Evolutionary conservation across 2,888 invertebrate species (phyloP).

Genomic region (Dusona sp.): DNA sequence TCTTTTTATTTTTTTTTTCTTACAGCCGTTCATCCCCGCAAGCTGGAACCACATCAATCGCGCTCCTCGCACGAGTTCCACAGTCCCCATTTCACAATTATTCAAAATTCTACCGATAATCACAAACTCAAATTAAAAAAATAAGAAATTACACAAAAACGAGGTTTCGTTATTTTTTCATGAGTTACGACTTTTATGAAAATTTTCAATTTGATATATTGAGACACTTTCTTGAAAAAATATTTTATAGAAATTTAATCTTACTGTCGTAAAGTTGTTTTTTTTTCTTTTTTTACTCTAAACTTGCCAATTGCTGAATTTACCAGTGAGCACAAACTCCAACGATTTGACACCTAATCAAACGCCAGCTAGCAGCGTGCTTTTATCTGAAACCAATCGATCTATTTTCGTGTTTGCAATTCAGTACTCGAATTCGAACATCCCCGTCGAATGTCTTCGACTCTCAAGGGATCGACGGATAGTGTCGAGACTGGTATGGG

Average conservation of each 20-base stretch:
- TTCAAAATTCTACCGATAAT: neutral
- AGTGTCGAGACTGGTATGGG: conserved; percentile 48
- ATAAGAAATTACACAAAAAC: neutral
- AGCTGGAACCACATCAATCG: conserved; percentile 69
- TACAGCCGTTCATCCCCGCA: conserved; percentile 69
- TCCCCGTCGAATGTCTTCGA: conserved; percentile 40
- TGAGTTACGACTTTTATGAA: neutral
- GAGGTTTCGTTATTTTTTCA: neutral
- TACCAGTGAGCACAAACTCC: conserved; percentile 62
- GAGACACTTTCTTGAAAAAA: neutral
- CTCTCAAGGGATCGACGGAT: conserved; percentile 61
- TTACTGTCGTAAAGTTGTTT: neutral
- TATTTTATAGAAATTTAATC: no score
- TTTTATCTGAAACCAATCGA: conserved; percentile 65
- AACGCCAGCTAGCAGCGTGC: conserved; percentile 68
- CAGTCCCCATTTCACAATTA: neutral
- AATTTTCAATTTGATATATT: neutral
- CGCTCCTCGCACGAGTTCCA: neutral
- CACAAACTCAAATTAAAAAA: neutral
- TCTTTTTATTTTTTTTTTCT: conserved; percentile 58
- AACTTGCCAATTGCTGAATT: neutral
- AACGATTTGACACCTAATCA: conserved; percentile 77
- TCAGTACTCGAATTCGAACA: conserved; percentile 37
- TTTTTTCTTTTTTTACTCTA: neutral
- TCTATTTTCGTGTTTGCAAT: conserved; percentile 69